phyloP scores from a whole-genome alignment of 2,113 vertebrate species.

The Hemiprocne comata region DNA sequence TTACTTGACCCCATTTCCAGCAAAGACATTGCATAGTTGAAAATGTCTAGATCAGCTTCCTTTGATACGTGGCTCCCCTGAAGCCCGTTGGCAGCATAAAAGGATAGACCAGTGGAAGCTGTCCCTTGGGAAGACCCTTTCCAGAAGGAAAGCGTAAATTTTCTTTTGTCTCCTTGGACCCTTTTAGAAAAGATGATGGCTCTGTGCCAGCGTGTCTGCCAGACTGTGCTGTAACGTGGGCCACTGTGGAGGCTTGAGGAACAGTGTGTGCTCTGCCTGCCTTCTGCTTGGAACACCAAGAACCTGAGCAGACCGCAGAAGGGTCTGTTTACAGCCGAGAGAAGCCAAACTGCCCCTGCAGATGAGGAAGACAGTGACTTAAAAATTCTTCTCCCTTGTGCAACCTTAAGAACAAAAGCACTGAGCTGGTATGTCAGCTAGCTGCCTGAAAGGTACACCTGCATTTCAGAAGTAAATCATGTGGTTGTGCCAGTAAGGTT shows the following conservation, averaged over 20 bases:
- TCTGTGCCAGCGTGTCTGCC: not conserved
- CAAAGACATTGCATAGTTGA: not conserved
- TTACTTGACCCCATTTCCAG: not conserved
- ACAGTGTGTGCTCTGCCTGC: not conserved
- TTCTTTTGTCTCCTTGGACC: not conserved
- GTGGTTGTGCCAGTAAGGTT: not conserved
- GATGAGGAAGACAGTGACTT: not conserved
- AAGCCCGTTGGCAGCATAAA: not conserved
- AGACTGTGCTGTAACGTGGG: not conserved
- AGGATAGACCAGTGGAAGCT: not conserved
- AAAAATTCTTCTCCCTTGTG: not conserved
- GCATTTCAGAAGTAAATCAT: not conserved
- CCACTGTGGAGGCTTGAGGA: not conserved
- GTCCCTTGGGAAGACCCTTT: not conserved
- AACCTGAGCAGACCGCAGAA: not conserved
- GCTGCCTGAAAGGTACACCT: not conserved
- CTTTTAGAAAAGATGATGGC: not conserved
- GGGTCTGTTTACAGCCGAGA: not conserved
- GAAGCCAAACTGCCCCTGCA: not conserved
- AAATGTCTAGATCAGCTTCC: not conserved
- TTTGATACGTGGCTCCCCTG: fast-evolving
- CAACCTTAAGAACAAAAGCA: not conserved
- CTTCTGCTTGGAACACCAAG: not conserved
- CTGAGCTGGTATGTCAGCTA: not conserved
- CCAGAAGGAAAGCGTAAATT: not conserved